phyloP scores from a whole-genome alignment of 2,888 invertebrate species.

The Saturnia pavonia region DNA sequence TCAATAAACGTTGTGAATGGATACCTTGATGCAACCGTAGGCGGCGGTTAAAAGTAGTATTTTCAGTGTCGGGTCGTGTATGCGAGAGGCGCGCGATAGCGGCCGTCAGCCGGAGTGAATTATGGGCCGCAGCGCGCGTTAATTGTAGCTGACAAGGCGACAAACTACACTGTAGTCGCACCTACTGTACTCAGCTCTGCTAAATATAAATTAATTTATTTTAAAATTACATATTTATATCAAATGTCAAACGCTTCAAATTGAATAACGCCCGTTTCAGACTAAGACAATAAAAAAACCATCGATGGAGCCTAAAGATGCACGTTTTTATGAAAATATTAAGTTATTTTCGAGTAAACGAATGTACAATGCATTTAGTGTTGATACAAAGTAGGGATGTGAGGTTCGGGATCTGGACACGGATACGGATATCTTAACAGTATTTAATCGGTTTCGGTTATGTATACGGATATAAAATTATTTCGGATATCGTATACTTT shows the following conservation, averaged over 20 bases:
- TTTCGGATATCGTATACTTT: too few species aligned
- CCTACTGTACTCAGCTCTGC: slow-evolving; percentile 35
- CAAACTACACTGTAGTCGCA: slow-evolving; percentile 28
- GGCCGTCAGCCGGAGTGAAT: slow-evolving; percentile 56
- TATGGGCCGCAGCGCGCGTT: slow-evolving; percentile 58
- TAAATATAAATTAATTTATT: not conserved
- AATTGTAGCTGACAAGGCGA: slow-evolving; percentile 61
- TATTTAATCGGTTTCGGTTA: too few species aligned
- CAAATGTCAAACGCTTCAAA: not conserved
- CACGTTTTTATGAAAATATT: too few species aligned
- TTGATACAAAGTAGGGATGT: too few species aligned
- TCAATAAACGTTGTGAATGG: slow-evolving; percentile 41
- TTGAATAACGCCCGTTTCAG: too few species aligned
- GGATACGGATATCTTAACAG: too few species aligned
- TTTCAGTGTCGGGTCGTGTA: slow-evolving; percentile 47
- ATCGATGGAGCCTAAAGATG: too few species aligned
- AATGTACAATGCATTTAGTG: too few species aligned
- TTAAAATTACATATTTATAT: not conserved
- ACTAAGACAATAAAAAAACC: too few species aligned
- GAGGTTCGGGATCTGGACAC: too few species aligned
- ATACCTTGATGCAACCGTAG: slow-evolving; percentile 40
- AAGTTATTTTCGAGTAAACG: too few species aligned
- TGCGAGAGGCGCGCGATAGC: slow-evolving; percentile 48
- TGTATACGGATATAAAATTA: too few species aligned
- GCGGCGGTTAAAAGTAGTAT: slow-evolving; percentile 57